A percentile compares a stretch with the other conserved stretches of the same genome.
Evolutionary conservation across 2,797 vertebrate species (phyloP).

Genomic region (Tokudaia tokunoshimensis): DNA sequence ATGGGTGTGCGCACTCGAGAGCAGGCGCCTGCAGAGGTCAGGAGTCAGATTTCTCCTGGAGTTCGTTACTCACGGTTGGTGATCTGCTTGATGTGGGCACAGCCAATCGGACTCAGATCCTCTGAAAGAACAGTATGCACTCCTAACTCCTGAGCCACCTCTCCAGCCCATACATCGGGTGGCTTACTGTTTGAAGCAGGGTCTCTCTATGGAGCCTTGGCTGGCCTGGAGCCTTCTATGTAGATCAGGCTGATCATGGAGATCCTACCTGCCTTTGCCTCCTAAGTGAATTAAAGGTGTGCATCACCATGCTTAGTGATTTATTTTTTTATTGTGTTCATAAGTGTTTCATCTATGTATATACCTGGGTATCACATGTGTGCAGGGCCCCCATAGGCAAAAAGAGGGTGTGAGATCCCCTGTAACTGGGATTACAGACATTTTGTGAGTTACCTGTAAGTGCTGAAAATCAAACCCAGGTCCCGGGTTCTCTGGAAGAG

Average conservation of each 20-base stretch:
- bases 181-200: not conserved
- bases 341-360: not conserved
- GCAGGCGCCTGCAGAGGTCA: not conserved
- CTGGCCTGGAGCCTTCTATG: not conserved
- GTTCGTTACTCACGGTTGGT: not conserved
- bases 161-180: not conserved
- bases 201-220: not conserved
- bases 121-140: not conserved
- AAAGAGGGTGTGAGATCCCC: not conserved
- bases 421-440: not conserved
- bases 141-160: not conserved
- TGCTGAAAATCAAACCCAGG: not conserved
- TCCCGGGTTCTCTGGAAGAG: not conserved
- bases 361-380: not conserved
- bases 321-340: not conserved
- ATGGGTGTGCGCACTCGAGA: not conserved
- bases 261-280: not conserved
- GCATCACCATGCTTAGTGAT: not conserved
- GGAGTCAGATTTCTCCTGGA: not conserved
- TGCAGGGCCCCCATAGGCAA: not conserved
- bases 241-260: not conserved
- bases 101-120: not conserved
- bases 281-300: not conserved
- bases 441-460: not conserved
- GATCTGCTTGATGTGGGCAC: not conserved